These are phyloP conservation scores for Xyliphius kryptos DNA, from an alignment of 2,113 vertebrate genomes.

Conservation along the genomic window DNA sequence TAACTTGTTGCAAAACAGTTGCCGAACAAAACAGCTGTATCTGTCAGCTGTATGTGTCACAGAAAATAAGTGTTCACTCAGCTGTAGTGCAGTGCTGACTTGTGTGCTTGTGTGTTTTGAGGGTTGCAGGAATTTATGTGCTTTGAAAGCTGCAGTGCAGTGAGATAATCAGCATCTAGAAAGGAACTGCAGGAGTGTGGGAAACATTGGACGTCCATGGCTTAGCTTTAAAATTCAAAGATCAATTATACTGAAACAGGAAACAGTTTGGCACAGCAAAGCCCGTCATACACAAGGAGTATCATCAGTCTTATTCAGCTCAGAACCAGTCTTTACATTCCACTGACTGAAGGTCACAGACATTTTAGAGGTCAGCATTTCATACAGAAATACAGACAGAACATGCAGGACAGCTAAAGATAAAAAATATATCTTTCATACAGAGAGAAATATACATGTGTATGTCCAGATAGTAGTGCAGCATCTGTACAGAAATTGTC, in stretches of 20 bases:
- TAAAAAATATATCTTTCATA: background rate
- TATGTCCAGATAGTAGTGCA: conserved; percentile 17
- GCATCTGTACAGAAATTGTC: conserved; percentile 40
- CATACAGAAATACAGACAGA: too few species aligned
- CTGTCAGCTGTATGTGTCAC: background rate
- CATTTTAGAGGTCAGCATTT: conserved; percentile 5
- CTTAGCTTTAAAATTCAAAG: conserved; percentile 14
- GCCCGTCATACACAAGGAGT: background rate
- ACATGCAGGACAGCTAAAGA: too few species aligned
- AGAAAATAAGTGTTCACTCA: background rate
- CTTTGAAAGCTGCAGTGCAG: conserved; percentile 1
- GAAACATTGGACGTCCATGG: conserved; percentile 19
- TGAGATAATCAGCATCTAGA: conserved; percentile 3
- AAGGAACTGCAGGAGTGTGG: background rate
- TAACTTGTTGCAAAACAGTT: conserved; percentile 12
- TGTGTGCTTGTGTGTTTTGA: background rate
- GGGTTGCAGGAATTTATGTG: background rate
- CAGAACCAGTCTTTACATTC: background rate
- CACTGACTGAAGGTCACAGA: background rate
- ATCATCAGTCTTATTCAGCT: conserved; percentile 7
- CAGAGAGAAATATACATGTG: background rate
- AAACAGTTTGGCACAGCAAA: background rate
- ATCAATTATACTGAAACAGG: conserved; percentile 21
- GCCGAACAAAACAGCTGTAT: background rate
- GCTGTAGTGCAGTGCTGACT: background rate